These are phyloP conservation scores for Xenopus tropicalis DNA, from an alignment of 2,113 vertebrate genomes.

Conservation along the genomic window DNA sequence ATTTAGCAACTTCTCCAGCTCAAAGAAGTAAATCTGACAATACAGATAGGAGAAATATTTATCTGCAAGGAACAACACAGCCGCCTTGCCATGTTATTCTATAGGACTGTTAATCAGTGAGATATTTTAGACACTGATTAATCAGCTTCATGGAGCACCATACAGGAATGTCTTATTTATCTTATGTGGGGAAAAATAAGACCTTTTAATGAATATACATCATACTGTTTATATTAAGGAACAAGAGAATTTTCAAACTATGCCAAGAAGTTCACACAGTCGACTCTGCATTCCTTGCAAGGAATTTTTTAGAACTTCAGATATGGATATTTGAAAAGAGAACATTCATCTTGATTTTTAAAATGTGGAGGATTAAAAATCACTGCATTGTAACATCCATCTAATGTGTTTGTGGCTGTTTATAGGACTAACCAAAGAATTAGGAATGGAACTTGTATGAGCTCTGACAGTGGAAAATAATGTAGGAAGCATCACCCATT, in stretches of 20 bases:
- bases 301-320: background rate
- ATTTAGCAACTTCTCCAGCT: background rate
- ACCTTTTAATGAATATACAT: slow-evolving; percentile 3
- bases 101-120: background rate
- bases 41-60: background rate
- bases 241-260: background rate
- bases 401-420: slow-evolving; percentile 1
- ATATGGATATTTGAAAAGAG: background rate
- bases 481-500: slow-evolving; percentile 19
- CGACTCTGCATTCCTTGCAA: background rate
- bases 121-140: background rate
- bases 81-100: background rate
- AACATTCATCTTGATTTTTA: background rate
- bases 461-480: slow-evolving; percentile 37
- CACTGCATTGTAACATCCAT: background rate
- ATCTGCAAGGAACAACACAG: background rate
- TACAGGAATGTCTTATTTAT: slow-evolving; percentile 4
- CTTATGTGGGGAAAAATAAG: background rate
- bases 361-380: background rate
- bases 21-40: background rate
- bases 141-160: background rate
- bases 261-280: background rate
- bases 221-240: slow-evolving; percentile 3
- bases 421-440: slow-evolving; percentile 13
- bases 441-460: slow-evolving; percentile 12